Evolutionary conservation across 2,797 vertebrate species (phyloP), one percentile per base, ranked within the genome.

Genomic region (Denticeps clupeoides): DNA sequence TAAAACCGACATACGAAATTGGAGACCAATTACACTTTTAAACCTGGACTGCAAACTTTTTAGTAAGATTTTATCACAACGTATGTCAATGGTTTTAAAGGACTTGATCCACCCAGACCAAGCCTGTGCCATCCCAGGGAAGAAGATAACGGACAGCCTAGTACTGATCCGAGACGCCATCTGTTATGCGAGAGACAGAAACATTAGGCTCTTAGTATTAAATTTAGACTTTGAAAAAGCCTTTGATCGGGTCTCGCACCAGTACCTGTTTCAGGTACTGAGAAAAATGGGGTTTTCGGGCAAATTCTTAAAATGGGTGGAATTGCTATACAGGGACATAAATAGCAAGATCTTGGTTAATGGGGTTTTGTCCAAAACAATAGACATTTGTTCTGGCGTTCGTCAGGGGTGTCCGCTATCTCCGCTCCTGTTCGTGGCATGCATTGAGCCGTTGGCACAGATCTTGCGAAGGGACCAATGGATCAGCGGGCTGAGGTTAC

Each of bases 211-310:
- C 2, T 1, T 40, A 48, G 51, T 62, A 0, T 1, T 68, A 53
- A 68, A 68, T 67, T 43, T 69, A 62, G 59, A 64, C 1, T 63
- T 67, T 49, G 55, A 65, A 2, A 70, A 65, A 53, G 53, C 65
- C 1, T 65, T 63, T 7, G 58, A 68, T 27, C n/a, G 41, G 4
- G 47, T 60, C 47, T 65, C 21, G 27, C 58, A 57, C 45, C 43
- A 49, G 21, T 57, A 48, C 54, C 12, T 60, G 6, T 27, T 54
- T 22, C n/a, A 41, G 38, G 55, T 61, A 33, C 31, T 62, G 46
- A 5, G n/a, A 41, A 65, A 62, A 40, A 53, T 55, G 55, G 45
- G n/a, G n/a, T n/a, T n/a, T n/a, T 49, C 52, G 2, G 9, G 16
- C 1, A 50, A 44, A 48, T 63, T 59, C 3, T 2, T 63, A 53